Evolutionary conservation across 2,113 vertebrate species (phyloP), one percentile per base, ranked within the genome.

Genomic region (Catagonus wagneri): DNA sequence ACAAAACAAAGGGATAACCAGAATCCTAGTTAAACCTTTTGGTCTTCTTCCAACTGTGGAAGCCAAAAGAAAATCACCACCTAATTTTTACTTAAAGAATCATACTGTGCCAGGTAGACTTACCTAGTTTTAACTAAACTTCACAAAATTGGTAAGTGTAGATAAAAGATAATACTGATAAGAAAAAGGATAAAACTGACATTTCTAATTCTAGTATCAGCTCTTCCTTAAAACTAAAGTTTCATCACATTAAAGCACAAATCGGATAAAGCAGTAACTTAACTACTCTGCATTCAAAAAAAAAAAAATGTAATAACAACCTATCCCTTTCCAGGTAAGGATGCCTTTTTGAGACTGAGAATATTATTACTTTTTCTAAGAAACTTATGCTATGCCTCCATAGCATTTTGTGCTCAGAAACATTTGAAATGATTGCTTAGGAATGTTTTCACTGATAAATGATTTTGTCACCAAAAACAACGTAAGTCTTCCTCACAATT

Each of bases 31-130:
- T 56, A 69, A 75, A 69, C 12, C 6, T 66, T 81, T 50, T 83
- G 71, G 2, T 89, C 74, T 10, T 92, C 68, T 83, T 90, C 23
- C 76, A 79, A 52, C 1, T 78, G 23, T 78, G 6, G 56, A 93
- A 93, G 16, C 60, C 75, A 83, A 76, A 91, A 72, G 9, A 85
- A 91, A 89, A 69, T 12, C 12, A 68, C 23, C 20, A 17, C 13
- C 29, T 66, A 25, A 78, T 86, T 81, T 58, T 84, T 90, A 39
- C 60, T 89, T 63, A 76, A 72, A 76, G 50, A 94, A 75, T 86
- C 25, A 29, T 20, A 63, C 0, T 63, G 22, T 7, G 79, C 17
- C 58, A 83, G 32, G 2, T 83, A 29, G 50, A 89, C 14, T 39
- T 75, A 83, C 0, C 6, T 83, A 69, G 63, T 79, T 92, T 74